A percentile compares a stretch with the other conserved stretches of the same genome.
phyloP scores from a whole-genome alignment of 2,888 invertebrate genomes.

The Polydrusus tereticollis region DNA sequence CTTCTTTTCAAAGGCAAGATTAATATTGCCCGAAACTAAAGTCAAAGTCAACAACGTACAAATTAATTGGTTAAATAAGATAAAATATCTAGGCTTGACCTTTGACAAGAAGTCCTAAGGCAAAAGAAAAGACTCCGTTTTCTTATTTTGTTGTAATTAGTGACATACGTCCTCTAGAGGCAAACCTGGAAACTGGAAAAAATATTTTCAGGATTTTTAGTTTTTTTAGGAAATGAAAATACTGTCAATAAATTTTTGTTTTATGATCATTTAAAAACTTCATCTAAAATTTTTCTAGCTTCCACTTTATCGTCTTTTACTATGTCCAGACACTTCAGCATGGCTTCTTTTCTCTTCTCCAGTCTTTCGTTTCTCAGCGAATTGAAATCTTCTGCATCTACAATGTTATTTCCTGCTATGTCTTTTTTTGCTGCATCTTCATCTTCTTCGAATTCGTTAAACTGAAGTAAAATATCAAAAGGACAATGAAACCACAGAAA shows the following conservation, averaged over 20 bases:
- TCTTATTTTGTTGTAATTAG: no score
- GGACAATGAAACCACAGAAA: neutral
- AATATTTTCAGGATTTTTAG: no score
- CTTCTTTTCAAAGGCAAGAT: no score
- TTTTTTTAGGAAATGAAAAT: neutral
- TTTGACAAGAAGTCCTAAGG: no score
- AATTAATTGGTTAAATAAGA: no score
- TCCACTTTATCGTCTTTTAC: constrained; percentile 46
- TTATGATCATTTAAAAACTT: constrained; percentile 39
- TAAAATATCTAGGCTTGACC: no score
- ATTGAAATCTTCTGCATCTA: constrained; percentile 54
- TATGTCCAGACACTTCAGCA: constrained; percentile 53
- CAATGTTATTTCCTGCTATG: neutral
- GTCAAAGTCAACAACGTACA: no score
- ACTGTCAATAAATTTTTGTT: neutral
- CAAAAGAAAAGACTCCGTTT: no score
- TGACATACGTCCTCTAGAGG: no score
- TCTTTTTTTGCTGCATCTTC: constrained; percentile 4
- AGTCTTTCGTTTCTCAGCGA: constrained; percentile 53
- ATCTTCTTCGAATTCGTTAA: constrained; percentile 28
- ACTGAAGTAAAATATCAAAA: constrained; percentile 20
- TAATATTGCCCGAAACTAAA: no score
- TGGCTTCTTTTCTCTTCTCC: constrained; percentile 51
- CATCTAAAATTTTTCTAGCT: constrained; percentile 38
- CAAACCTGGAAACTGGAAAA: no score